phyloP scores from a whole-genome alignment of 2,113 vertebrate species.

The Pachycephala philippinensis region DNA sequence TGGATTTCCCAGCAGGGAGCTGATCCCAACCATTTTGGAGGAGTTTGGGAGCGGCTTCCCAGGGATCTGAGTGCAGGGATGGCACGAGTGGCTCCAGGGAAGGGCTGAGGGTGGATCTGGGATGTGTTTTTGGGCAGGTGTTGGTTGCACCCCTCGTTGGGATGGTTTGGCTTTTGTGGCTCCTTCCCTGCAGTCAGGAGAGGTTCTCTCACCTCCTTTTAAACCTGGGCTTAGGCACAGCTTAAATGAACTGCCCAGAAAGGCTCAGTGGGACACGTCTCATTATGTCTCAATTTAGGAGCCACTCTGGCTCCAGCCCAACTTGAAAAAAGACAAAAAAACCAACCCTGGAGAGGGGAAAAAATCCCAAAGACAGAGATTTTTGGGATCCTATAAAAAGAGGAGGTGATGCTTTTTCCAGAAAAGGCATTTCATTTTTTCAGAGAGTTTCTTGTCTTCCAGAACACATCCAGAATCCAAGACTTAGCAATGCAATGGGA shows the following conservation, averaged over 20 bases:
- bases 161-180: background rate
- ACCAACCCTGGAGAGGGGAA: background rate
- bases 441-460: background rate
- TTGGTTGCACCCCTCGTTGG: background rate
- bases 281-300: background rate
- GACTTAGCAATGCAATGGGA: background rate
- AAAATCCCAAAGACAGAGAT: background rate
- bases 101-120: background rate
- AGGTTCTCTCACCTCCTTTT: background rate
- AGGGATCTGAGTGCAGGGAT: fast-evolving
- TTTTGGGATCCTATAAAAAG: background rate
- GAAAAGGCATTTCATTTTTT: background rate
- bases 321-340: background rate
- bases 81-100: background rate
- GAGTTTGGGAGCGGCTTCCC: background rate
- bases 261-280: background rate
- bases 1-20: background rate
- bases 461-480: background rate
- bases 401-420: background rate
- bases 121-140: no score
- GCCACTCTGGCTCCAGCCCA: background rate
- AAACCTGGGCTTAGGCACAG: background rate
- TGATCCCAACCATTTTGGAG: background rate
- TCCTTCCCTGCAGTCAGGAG: background rate
- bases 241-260: background rate